These are phyloP conservation scores for Acholoe squamosa DNA, from an alignment of 2,888 invertebrate genomes.

Conservation along the genomic window DNA sequence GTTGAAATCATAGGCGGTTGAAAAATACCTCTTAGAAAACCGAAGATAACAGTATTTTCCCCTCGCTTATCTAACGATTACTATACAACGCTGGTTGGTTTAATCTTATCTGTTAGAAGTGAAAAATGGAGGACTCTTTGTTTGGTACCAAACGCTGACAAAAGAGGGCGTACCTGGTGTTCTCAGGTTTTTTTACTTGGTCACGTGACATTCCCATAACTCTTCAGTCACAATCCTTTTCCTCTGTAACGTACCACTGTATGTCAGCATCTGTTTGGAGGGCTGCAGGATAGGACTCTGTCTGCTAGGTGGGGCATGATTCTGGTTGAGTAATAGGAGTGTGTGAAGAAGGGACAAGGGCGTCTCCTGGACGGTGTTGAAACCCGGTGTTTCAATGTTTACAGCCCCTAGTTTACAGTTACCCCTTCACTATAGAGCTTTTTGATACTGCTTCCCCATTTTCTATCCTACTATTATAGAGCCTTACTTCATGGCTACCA, in stretches of 20 bases:
- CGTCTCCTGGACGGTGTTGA: no score
- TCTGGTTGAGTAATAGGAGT: background rate
- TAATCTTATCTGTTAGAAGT: background rate
- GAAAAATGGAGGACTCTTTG: background rate
- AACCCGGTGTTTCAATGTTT: no score
- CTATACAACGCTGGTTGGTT: background rate
- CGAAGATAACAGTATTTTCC: background rate
- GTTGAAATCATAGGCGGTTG: no score
- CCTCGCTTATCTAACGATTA: background rate
- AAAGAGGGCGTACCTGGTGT: constrained; percentile 20
- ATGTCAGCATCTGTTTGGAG: background rate
- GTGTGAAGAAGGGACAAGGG: no score
- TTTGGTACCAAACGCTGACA: background rate
- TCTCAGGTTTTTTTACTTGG: background rate
- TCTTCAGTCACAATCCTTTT: background rate
- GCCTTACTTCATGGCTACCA: no score
- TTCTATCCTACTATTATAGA: no score
- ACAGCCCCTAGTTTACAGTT: no score
- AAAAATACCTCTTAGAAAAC: no score
- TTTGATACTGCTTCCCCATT: no score
- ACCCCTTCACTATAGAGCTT: no score
- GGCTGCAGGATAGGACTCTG: background rate
- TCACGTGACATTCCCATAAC: background rate
- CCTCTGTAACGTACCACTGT: background rate
- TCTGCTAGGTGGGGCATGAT: background rate